Conservation (phyloP, 2,797 vertebrate species). For the Hydrophis major region DNA sequence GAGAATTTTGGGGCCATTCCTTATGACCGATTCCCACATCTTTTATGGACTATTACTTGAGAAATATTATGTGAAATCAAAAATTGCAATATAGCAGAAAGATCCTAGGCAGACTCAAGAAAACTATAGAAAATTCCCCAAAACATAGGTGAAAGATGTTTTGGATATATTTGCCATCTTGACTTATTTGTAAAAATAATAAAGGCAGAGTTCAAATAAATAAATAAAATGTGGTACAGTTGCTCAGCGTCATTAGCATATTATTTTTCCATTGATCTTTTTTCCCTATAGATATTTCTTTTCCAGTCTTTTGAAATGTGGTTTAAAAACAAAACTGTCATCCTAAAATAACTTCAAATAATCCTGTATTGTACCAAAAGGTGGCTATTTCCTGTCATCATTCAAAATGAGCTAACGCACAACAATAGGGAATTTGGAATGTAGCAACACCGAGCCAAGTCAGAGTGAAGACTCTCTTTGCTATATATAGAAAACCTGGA, state of each 20-base stretch:
- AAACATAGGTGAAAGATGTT: background rate
- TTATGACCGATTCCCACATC: background rate
- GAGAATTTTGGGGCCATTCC: background rate
- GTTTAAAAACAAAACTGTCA: background rate
- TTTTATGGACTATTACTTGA: background rate
- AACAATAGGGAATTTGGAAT: background rate
- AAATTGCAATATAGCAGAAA: background rate
- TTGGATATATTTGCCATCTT: background rate
- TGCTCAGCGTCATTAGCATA: background rate
- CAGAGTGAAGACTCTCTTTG: background rate
- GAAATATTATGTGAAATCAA: background rate
- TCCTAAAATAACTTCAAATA: background rate
- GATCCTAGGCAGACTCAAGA: background rate
- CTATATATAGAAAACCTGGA: background rate
- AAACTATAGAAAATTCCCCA: background rate
- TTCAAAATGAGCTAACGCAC: background rate
- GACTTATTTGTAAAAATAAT: background rate
- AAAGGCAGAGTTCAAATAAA: background rate
- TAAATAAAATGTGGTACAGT: background rate
- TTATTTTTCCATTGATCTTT: conserved; percentile 21
- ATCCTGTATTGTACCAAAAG: background rate
- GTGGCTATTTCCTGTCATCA: background rate
- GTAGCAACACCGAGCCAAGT: background rate
- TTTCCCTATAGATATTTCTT: background rate
- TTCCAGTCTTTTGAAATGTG: background rate